Conservation (phyloP, 2,113 vertebrate species). For the Microcebus murinus region DNA sequence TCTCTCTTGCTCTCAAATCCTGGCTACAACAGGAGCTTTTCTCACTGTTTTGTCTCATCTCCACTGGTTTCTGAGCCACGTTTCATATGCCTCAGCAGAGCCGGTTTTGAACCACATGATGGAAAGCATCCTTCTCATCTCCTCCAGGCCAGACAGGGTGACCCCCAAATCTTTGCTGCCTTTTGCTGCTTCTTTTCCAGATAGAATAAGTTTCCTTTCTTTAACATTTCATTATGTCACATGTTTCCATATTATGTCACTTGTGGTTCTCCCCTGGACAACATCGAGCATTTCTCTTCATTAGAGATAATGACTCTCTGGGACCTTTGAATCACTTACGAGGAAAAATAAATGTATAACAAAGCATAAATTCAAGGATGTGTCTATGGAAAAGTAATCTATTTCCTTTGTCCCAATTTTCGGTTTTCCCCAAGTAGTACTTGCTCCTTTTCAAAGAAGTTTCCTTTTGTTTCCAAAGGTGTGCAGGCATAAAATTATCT, state of each 20-base stretch:
- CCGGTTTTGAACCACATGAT: background rate
- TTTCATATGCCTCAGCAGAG: background rate
- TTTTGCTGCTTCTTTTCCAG: background rate
- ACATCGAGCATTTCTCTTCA: background rate
- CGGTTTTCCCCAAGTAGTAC: background rate
- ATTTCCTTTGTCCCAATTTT: background rate
- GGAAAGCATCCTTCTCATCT: background rate
- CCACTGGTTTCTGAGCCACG: background rate
- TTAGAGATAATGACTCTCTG: background rate
- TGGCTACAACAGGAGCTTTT: background rate
- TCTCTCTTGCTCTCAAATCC: background rate
- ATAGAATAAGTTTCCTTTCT: background rate
- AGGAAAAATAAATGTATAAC: background rate
- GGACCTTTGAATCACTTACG: background rate
- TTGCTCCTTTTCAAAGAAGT: conserved; percentile 16
- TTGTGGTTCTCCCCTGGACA: background rate
- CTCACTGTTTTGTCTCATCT: background rate
- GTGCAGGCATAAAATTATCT: background rate
- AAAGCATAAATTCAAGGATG: background rate
- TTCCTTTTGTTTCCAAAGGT: background rate
- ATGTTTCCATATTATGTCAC: background rate
- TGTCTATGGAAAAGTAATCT: background rate
- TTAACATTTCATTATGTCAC: background rate
- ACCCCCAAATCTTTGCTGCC: background rate
- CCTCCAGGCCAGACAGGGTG: background rate